A percentile compares a stretch with the other conserved stretches of the same genome.
Conservation (phyloP, 1,140 invertebrate genomes). For the Rhagoletis pomonella region DNA sequence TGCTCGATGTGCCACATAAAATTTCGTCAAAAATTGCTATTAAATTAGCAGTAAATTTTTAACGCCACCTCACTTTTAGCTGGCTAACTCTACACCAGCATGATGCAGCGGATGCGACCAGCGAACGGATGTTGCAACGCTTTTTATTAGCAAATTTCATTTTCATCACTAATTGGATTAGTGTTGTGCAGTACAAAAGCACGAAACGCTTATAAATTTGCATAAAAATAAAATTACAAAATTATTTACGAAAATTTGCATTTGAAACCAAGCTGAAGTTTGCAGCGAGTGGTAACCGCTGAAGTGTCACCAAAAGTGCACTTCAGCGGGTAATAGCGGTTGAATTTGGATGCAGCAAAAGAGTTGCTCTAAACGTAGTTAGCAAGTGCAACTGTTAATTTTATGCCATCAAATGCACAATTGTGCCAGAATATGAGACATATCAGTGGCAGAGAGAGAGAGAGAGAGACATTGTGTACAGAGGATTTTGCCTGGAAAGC, state of each 20-base stretch:
- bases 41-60: slow-evolving; percentile 35
- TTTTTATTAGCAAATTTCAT: slow-evolving; percentile 48
- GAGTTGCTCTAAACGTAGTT: not conserved
- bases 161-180: slow-evolving; percentile 44
- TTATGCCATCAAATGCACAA: not conserved
- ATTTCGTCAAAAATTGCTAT: not conserved
- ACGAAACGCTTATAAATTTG: slow-evolving; percentile 45
- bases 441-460: too few species aligned
- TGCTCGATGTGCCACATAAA: not conserved
- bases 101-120: not conserved
- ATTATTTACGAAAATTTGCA: slow-evolving; percentile 33
- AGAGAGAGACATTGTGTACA: too few species aligned
- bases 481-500: too few species aligned
- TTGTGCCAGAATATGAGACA: not conserved
- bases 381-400: not conserved
- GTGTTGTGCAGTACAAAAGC: slow-evolving; percentile 5
- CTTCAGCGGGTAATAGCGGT: not conserved
- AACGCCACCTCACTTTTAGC: not conserved
- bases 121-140: not conserved
- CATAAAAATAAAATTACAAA: slow-evolving; percentile 27
- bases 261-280: not conserved
- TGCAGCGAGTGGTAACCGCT: not conserved
- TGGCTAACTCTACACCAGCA: not conserved
- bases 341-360: not conserved
- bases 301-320: not conserved